Evolutionary conservation across 1,140 invertebrate genomes (phyloP).

Genomic region (Antheraea mylitta): DNA sequence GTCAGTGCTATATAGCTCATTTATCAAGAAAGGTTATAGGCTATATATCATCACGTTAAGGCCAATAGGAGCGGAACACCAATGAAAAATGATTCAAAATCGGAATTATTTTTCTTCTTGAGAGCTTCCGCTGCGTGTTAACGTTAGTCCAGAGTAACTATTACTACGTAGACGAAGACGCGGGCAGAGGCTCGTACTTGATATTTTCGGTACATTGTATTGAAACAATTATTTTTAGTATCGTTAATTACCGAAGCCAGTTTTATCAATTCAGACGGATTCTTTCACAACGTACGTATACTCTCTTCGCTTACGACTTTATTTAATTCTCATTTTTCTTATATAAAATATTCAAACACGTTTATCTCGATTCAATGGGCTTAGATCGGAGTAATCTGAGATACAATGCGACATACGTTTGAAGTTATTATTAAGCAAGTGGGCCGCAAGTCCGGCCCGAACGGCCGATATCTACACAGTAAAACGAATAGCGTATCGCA

Average conservation of each 20-base stretch:
- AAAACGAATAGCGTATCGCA: slow-evolving; percentile 37
- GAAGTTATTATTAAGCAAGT: slow-evolving; percentile 74
- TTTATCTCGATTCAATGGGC: slow-evolving; percentile 67
- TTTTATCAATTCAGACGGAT: background rate
- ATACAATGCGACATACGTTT: slow-evolving; percentile 74
- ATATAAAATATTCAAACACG: slow-evolving; percentile 26
- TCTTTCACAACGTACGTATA: background rate
- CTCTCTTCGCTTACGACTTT: background rate
- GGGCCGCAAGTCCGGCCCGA: slow-evolving; percentile 50
- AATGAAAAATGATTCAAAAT: no score
- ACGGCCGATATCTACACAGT: slow-evolving; percentile 6
- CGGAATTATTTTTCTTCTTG: no score
- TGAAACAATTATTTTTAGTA: no score
- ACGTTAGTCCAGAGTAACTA: no score
- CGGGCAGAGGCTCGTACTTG: no score
- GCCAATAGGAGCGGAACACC: no score
- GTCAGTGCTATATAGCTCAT: no score
- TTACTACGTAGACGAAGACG: no score
- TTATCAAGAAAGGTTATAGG: no score
- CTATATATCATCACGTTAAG: no score
- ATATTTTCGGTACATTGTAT: no score
- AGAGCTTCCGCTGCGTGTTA: no score
- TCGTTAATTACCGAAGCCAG: background rate
- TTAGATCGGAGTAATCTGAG: slow-evolving; percentile 73
- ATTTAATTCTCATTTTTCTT: background rate